A percentile compares a stretch with the other conserved stretches of the same genome.
Evolutionary conservation across 2,113 vertebrate species (phyloP).

Genomic region (Paramisgurnus dabryanus): DNA sequence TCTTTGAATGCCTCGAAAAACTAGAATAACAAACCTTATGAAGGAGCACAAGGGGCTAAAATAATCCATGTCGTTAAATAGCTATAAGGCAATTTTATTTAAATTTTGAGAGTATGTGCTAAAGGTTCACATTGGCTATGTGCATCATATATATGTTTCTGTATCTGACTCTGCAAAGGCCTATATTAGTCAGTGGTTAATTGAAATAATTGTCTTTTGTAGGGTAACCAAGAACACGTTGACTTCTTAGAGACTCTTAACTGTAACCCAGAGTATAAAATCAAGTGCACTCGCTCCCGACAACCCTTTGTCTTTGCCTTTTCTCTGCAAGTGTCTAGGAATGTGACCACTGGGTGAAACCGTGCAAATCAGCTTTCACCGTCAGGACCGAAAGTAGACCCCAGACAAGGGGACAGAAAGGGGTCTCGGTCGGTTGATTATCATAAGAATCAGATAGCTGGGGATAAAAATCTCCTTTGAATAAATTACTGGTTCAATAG

Average conservation of each 20-base stretch:
- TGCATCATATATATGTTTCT: background rate
- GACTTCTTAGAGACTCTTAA: constrained; percentile 70
- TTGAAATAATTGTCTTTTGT: background rate
- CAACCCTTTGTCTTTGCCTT: constrained; percentile 66
- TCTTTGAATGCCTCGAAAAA: background rate
- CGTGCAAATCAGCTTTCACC: constrained; percentile 83
- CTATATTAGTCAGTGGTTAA: background rate
- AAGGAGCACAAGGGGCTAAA: background rate
- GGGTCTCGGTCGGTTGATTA: constrained; percentile 72
- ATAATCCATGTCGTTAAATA: background rate
- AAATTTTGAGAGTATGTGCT: too few relatives aligned
- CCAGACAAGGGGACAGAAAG: constrained; percentile 72
- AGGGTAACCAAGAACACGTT: constrained; percentile 62
- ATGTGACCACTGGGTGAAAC: constrained; percentile 73
- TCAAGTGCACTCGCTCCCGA: constrained; percentile 69
- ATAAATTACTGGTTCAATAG: constrained; percentile 83
- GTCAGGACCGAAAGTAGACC: constrained; percentile 73
- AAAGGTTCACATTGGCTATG: background rate
- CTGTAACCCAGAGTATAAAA: constrained; percentile 63
- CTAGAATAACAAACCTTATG: background rate
- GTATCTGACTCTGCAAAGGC: background rate
- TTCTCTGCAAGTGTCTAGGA: constrained; percentile 74
- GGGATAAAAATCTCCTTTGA: constrained; percentile 84
- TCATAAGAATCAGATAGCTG: constrained; percentile 80
- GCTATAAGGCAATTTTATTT: too few relatives aligned